Evolutionary conservation across 2,888 invertebrate species (phyloP).

Genomic region (Acronicta aceris): DNA sequence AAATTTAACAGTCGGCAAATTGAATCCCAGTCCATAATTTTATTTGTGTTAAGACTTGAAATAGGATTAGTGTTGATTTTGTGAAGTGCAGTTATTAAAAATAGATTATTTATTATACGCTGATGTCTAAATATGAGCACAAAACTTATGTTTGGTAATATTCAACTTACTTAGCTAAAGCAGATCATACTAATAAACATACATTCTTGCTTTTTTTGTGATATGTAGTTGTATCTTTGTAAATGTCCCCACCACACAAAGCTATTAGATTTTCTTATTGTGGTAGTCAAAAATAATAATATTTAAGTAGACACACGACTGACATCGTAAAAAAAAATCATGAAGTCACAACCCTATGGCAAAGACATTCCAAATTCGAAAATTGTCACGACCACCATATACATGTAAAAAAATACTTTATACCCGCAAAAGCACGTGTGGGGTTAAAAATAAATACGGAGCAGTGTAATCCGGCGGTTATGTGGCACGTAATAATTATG

Average conservation of each 20-base stretch:
- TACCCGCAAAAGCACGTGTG: slow-evolving; percentile 27
- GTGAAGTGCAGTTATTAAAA: slow-evolving; percentile 13
- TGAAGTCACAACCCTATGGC: too few species aligned
- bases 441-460: slow-evolving; percentile 45
- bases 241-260: too few species aligned
- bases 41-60: slow-evolving; percentile 22
- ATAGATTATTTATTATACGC: slow-evolving; percentile 6
- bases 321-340: background rate
- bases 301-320: too few species aligned
- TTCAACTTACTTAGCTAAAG: too few species aligned
- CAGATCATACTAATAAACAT: too few species aligned
- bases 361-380: slow-evolving; percentile 1
- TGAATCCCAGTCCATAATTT: slow-evolving; percentile 47
- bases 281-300: too few species aligned
- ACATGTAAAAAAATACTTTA: slow-evolving; percentile 19
- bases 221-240: too few species aligned
- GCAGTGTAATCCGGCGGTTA: slow-evolving; percentile 34
- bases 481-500: slow-evolving; percentile 50
- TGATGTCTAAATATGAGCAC: background rate
- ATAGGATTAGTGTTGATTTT: slow-evolving; percentile 29
- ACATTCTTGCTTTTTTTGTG: too few species aligned
- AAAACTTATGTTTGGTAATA: too few species aligned
- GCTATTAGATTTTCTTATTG: too few species aligned
- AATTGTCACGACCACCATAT: background rate
- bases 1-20: slow-evolving; percentile 57